Evolutionary conservation across 2,797 vertebrate genomes (phyloP).

Genomic region (Sebastes vulpes): DNA sequence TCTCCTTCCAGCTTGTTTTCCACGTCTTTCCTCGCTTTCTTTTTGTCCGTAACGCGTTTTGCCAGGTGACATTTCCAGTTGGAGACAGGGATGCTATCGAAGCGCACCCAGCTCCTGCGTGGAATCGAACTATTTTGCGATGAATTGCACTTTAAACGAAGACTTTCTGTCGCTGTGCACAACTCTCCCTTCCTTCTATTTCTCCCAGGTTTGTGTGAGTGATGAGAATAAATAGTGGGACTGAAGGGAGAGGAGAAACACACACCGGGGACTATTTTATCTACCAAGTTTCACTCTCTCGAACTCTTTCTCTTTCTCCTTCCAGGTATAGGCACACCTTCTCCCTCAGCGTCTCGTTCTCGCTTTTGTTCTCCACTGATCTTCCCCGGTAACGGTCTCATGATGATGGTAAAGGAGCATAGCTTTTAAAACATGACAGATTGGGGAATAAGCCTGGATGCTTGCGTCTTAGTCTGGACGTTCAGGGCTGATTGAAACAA

Average conservation of each 20-base stretch:
- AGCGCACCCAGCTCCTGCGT: neutral
- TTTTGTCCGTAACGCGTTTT: constrained; percentile 14
- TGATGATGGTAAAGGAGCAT: neutral
- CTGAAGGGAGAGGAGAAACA: constrained; percentile 32
- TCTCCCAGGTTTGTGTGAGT: constrained; percentile 37
- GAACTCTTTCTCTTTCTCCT: constrained; percentile 16
- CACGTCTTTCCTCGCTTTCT: neutral
- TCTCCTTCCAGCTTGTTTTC: neutral
- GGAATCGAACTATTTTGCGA: constrained; percentile 20
- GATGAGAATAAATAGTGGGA: constrained; percentile 53
- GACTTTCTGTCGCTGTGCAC: neutral
- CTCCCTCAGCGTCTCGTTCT: constrained; percentile 15
- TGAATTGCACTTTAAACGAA: constrained; percentile 38
- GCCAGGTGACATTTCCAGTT: constrained; percentile 36
- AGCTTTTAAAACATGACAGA: constrained; percentile 8
- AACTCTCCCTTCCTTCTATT: constrained; percentile 11
- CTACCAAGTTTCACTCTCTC: constrained; percentile 21
- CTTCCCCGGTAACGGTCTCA: neutral
- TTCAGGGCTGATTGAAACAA: neutral
- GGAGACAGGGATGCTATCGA: neutral
- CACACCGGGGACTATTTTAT: constrained; percentile 42
- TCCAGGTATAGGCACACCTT: constrained; percentile 5
- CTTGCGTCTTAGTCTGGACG: neutral
- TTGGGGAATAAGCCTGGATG: neutral
- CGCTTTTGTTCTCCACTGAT: constrained; percentile 33